Conservation (phyloP, 2,113 vertebrate species). For the Cricetomys ansorgei region DNA sequence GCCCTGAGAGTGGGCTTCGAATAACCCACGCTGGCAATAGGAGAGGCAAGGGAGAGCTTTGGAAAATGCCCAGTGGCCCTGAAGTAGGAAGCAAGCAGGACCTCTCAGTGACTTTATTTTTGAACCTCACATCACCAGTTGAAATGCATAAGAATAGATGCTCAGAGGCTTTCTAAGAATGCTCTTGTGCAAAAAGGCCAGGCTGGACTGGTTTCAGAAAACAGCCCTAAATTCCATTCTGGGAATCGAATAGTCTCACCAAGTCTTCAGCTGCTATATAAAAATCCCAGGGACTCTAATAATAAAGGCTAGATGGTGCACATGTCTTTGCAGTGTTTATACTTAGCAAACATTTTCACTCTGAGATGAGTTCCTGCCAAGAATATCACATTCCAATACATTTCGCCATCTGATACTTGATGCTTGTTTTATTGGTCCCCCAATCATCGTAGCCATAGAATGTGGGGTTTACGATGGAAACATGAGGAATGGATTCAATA, state of each 20-base stretch:
- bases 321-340: slow-evolving; percentile 69
- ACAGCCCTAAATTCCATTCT: slow-evolving; percentile 76
- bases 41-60: slow-evolving; percentile 35
- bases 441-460: slow-evolving; percentile 54
- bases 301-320: slow-evolving; percentile 72
- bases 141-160: slow-evolving; percentile 72
- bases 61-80: slow-evolving; percentile 50
- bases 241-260: slow-evolving; percentile 59
- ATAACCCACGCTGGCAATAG: not conserved
- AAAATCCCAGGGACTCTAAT: slow-evolving; percentile 74
- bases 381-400: slow-evolving; percentile 70
- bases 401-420: slow-evolving; percentile 40
- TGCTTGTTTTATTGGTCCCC: slow-evolving; percentile 69
- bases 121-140: slow-evolving; percentile 34
- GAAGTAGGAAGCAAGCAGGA: slow-evolving; percentile 61
- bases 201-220: slow-evolving; percentile 72
- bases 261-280: slow-evolving; percentile 76
- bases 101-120: slow-evolving; percentile 71
- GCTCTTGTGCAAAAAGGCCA: slow-evolving; percentile 61
- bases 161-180: slow-evolving; percentile 81
- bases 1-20: not conserved
- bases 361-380: slow-evolving; percentile 73
- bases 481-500: slow-evolving; percentile 63
- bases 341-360: slow-evolving; percentile 79
- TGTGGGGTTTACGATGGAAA: slow-evolving; percentile 31